A percentile compares a stretch with the other conserved stretches of the same genome.
Conservation (phyloP, 2,888 invertebrate genomes). For the Rhamnusium bicolor region DNA sequence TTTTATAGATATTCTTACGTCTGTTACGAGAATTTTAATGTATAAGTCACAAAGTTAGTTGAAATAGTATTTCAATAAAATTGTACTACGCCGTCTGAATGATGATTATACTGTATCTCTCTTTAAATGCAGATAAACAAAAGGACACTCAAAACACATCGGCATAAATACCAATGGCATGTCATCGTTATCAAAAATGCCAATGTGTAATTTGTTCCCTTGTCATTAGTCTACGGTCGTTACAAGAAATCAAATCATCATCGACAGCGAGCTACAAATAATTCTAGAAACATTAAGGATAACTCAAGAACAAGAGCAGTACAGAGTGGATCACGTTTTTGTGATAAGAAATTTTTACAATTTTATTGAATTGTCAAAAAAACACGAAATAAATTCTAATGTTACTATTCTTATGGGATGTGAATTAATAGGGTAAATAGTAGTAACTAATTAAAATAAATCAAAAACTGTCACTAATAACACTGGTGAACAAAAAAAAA, state of each 20-base stretch:
- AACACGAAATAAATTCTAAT: no score
- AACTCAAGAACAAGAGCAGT: neutral
- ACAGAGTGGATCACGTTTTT: neutral
- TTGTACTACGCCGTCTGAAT: neutral
- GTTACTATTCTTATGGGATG: no score
- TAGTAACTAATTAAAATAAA: no score
- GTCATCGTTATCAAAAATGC: constrained; percentile 18
- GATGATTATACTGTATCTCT: neutral
- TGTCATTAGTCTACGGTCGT: constrained; percentile 8
- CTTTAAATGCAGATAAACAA: neutral
- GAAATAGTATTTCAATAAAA: neutral
- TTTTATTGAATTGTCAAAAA: no score
- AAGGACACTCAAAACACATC: neutral
- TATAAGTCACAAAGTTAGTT: no score
- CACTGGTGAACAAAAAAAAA: no score
- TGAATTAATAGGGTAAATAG: no score
- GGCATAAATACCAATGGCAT: constrained; percentile 54
- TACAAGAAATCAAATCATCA: constrained; percentile 18
- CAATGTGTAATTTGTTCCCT: constrained; percentile 14
- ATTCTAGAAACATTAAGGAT: neutral
- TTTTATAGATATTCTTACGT: no score
- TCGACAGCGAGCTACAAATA: constrained; percentile 17
- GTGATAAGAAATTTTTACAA: no score
- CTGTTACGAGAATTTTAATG: no score
- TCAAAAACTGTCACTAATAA: no score